Conservation (phyloP, 2,888 invertebrate genomes). For the Habroteleia sp. region DNA sequence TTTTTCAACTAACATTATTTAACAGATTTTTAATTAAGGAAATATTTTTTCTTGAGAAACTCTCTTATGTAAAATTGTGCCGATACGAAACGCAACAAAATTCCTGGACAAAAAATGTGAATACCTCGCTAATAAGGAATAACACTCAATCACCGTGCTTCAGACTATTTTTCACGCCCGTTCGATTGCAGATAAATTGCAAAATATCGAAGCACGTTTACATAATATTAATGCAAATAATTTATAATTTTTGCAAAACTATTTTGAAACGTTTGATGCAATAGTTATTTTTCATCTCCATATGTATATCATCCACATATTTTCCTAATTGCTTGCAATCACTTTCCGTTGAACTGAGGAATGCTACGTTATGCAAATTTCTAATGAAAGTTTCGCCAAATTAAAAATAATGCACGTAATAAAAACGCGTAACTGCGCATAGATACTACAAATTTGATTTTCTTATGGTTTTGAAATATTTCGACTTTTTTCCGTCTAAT, state of each 20-base stretch:
- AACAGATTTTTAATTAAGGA: slow-evolving; percentile 12
- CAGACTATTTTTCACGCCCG: slow-evolving; percentile 1
- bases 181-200: slow-evolving; percentile 8
- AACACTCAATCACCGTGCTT: slow-evolving; percentile 6
- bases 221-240: slow-evolving; percentile 4
- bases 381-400: neutral
- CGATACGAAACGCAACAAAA: neutral
- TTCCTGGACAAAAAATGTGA: neutral
- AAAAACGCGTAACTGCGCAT: no score
- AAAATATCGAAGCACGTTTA: slow-evolving; percentile 5
- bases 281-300: neutral
- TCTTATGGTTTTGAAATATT: no score
- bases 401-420: neutral
- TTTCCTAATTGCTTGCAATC: slow-evolving; percentile 10
- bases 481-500: no score
- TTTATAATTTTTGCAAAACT: slow-evolving; percentile 10
- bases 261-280: slow-evolving; percentile 1
- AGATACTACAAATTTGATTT: no score
- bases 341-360: slow-evolving; percentile 4
- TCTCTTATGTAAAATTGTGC: neutral
- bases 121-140: slow-evolving; percentile 1
- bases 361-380: slow-evolving; percentile 4
- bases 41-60: slow-evolving; percentile 1
- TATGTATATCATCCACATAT: slow-evolving; percentile 11
- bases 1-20: slow-evolving; percentile 15